Base-by-base conservation (phyloP, 2,797 vertebrate species). In the Iguana delicatissima region DNA sequence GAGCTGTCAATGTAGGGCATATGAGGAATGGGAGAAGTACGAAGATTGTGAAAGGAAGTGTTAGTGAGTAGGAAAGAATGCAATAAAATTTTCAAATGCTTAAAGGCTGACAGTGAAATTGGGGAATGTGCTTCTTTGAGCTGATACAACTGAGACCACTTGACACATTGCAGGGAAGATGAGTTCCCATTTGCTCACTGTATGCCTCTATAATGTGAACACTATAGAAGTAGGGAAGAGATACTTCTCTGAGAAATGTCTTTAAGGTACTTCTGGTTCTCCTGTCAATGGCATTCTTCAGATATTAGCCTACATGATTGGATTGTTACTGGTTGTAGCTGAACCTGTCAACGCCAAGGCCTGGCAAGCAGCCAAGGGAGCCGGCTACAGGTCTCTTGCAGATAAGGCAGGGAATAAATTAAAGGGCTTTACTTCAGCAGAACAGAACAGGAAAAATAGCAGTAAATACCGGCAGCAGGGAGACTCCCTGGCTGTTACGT, bases 1-100 rank as follows among this genome's bases (percentile, higher is more conserved):
- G 42, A 42, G 81, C 64, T 87, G 69, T 76, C 59, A 90, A 83
- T 67, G 24, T 64, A 77, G 57, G 46, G 24, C 59, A 76, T n/a
- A 83, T 18, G 42, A 50, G 57, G 52, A 32, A 81, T 73, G 22
- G 62, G 57, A 62, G 85, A 64, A 52, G 55, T 26, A 14, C n/a
- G 3, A 6, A 67, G 24, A 6, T 55, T 67, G 72, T 67, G 52
- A 64, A 83, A 14, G 82, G 55, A 80, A 62, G 62, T 86, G 50
- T 18, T 64, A 88, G 13, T 35, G 64, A 14, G 38, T 12, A 8
- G 29, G 26, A 79, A 59, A 79, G 16, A 62, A 76, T 59, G 42
- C 55, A 76, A 46, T 62, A 74, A 59, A 32, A 46, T 22, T 79
- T 85, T 72, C 64, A 72, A n/a, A 59, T 22, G 10, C 22, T 82